Base-by-base conservation (phyloP, 2,113 vertebrate genomes). In the Notiomystis cincta region DNA sequence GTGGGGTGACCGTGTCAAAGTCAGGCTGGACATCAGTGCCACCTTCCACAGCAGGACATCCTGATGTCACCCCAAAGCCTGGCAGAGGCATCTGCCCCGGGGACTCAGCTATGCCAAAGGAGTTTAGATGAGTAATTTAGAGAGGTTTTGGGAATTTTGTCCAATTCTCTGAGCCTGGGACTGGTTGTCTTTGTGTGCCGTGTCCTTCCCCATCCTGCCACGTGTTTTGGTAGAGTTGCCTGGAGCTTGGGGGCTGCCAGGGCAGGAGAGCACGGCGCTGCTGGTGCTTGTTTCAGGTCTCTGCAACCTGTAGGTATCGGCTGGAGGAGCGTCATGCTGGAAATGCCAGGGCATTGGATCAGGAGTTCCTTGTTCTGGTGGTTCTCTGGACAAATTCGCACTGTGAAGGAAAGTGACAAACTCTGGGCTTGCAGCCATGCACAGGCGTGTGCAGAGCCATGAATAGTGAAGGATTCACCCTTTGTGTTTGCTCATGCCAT, bases 21-120 rank as follows among this genome's bases (percentile, higher is more conserved):
- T 62, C 82, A 38, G 47, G 11, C 64, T 15, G 37, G 22, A 0
- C 23, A 3, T 18, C 7, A 0, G 47, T 16, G 66, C 44, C 37
- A 8, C 24, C 24, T n/a, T 5, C 60, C 25, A 1, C 37, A 23
- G 80, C 1, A 2, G 8, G 0, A 18, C n/a, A 2, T 37, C 65
- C 35, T 1, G 1, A 4, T 6, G n/a, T 22, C 58, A 28, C 50
- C 66, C 33, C 40, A 30, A 4, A 72, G 30, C 38, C 1, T 4
- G 62, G 42, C 31, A 67, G 25, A 42, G 33, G 22, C 18, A 0
- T 8, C 48, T 38, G 2, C 4, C 15, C 8, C 0, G 2, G 28
- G 35, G 16, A 10, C 50, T 44, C 15, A 2, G 61, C 8, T 30
- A 9, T 10, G 22, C 37, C 0, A 1, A 20, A 65, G 66, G 30